Base-by-base conservation (phyloP, 2,888 invertebrate genomes). In the Merodon equestris region DNA sequence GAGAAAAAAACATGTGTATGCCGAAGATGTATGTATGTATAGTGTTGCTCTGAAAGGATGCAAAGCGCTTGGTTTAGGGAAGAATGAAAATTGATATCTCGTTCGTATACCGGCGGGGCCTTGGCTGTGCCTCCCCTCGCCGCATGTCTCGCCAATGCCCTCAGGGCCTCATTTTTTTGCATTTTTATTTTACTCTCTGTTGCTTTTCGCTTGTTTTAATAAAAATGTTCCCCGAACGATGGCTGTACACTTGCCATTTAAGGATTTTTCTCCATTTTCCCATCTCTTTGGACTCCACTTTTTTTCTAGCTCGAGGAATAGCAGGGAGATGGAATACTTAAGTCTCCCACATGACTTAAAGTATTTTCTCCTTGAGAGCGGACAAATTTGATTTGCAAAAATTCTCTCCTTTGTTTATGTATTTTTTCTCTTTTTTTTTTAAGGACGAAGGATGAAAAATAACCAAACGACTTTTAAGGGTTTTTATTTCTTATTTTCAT, bases 291-390 rank as follows among this genome's bases (percentile, higher is more conserved):
- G 18, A 14, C n/a, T n/a, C n/a, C 14, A 34, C 44, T 14, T 10
- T 36, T 9, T 10, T 10, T 60, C 40, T 5, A 47, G 14, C 17
- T 10, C n/a, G n/a, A n/a, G n/a, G n/a, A n/a, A n/a, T 56, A 47
- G 10, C 13, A 15, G 9, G 12, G 34, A 12, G 40, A n/a, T 10
- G 60, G 50, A 56, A 63, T 71, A 51, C 63, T 67, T 57, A 51
- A 72, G 61, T 57, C 42, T 72, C 67, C 71, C 67, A 77, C 61
- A 77, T 77, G 77, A 63, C 67, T 67, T 67, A 63, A 77, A 58
- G 73, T 67, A 77, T 66, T 61, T 58, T 67, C 53, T 61, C 53
- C 67, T 72, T 57, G 67, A 67, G 48, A 72, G 51, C 40, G 36
- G 50, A 61, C 50, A 71, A 70, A 70, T 76, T 61, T 77, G 56